Conservation (phyloP, 1,140 invertebrate genomes). For the Papilio dardanus region DNA sequence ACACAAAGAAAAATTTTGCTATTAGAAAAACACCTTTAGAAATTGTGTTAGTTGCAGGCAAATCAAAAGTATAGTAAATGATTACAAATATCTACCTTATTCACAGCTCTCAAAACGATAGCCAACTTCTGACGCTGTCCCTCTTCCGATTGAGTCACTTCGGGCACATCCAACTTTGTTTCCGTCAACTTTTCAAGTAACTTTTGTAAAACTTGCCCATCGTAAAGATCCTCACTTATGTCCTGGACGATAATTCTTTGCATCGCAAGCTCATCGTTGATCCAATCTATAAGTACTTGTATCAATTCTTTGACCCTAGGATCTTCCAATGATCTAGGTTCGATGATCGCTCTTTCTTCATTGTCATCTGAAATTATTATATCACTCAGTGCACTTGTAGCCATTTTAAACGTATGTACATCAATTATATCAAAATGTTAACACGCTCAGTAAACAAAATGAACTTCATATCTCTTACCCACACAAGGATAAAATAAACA, state of each 20-base stretch:
- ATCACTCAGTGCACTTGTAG: neutral
- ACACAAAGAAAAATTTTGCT: too few species aligned
- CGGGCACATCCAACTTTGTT: constrained; percentile 96
- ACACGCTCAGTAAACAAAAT: neutral
- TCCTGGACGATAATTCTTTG: constrained; percentile 99
- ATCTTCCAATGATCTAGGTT: constrained; percentile 93
- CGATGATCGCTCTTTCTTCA: constrained; percentile 98
- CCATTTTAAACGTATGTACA: neutral
- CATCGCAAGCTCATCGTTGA: constrained; percentile 98
- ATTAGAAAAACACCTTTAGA: too few species aligned
- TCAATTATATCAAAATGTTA: neutral
- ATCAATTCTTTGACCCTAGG: constrained; percentile 94
- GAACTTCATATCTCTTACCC: constrained; percentile 13
- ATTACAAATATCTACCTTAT: constrained; percentile 82
- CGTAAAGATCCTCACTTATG: constrained; percentile 98
- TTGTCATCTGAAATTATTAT: constrained; percentile 89
- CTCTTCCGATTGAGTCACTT: constrained; percentile 99
- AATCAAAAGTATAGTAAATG: neutral
- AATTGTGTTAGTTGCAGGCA: too few species aligned
- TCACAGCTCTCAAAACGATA: constrained; percentile 93
- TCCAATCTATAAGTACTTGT: constrained; percentile 97
- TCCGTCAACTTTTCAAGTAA: constrained; percentile 96
- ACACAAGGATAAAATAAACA: constrained; percentile 12
- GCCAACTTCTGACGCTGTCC: constrained; percentile 97
- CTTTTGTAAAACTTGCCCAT: constrained; percentile 99